Conservation (phyloP, 2,888 invertebrate genomes). For the Dasypogon diadema region DNA sequence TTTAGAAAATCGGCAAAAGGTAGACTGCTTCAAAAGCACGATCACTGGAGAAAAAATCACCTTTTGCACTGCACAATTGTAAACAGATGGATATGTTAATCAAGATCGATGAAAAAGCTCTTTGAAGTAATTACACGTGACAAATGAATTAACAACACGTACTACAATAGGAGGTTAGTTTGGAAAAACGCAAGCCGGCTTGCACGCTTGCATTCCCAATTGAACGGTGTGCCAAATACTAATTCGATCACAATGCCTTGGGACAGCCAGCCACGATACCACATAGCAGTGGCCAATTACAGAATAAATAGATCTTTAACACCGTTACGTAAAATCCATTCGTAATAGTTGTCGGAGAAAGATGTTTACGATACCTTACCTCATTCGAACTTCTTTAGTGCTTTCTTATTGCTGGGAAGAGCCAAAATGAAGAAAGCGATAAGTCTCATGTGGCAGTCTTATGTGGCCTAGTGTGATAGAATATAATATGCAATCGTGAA, state of each 20-base stretch:
- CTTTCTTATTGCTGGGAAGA: no score
- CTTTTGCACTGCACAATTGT: background rate
- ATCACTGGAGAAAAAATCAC: background rate
- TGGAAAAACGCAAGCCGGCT: background rate
- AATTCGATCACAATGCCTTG: background rate
- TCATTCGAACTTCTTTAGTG: no score
- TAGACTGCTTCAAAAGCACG: background rate
- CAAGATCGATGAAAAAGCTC: conserved; percentile 6
- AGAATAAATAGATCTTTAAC: conserved; percentile 27
- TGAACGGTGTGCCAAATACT: background rate
- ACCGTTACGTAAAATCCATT: conserved; percentile 14
- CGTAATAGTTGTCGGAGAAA: background rate
- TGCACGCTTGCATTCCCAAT: background rate
- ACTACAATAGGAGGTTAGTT: background rate
- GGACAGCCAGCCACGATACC: background rate
- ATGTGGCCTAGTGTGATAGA: background rate
- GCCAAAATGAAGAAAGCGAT: background rate
- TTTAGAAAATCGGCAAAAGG: conserved; percentile 4
- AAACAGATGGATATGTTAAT: conserved; percentile 29
- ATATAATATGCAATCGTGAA: background rate
- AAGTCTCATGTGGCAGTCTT: no score
- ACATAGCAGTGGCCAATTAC: background rate
- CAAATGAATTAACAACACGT: conserved; percentile 37
- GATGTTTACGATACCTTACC: background rate
- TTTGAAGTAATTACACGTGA: conserved; percentile 39